A percentile compares a stretch with the other conserved stretches of the same genome.
Evolutionary conservation across 2,888 invertebrate genomes (phyloP).

Genomic region (Xestia xanthographa): DNA sequence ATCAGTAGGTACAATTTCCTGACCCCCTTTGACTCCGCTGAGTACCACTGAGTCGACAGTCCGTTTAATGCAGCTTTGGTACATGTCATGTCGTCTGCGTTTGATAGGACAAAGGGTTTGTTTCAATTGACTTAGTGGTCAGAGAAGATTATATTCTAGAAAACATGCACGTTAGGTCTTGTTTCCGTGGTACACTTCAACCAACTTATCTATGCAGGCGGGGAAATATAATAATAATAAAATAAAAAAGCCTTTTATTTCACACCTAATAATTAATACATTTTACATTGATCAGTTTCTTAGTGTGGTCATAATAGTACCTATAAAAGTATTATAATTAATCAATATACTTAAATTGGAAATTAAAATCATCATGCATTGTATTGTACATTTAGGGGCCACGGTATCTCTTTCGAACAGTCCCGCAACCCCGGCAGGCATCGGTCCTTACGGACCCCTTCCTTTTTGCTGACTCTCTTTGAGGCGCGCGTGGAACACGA

Average conservation of each 20-base stretch:
- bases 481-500: no score
- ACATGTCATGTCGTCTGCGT: constrained; percentile 1
- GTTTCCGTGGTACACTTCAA: background rate
- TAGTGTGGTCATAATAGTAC: no score
- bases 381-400: no score
- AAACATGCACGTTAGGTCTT: background rate
- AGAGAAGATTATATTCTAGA: background rate
- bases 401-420: no score
- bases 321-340: no score
- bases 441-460: no score
- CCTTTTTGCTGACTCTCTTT: no score
- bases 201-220: background rate
- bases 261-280: no score
- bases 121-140: background rate
- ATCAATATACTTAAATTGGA: no score
- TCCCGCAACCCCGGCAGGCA: no score
- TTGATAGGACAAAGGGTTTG: constrained; percentile 31
- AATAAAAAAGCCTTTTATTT: background rate
- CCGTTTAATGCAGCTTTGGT: constrained; percentile 18
- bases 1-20: constrained; percentile 74
- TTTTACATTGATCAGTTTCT: no score
- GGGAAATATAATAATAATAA: background rate
- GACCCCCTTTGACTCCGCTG: constrained; percentile 47
- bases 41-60: constrained; percentile 19
- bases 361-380: no score